phyloP scores from a whole-genome alignment of 2,113 vertebrate species.

The Sterrhoptilus dennistouni region DNA sequence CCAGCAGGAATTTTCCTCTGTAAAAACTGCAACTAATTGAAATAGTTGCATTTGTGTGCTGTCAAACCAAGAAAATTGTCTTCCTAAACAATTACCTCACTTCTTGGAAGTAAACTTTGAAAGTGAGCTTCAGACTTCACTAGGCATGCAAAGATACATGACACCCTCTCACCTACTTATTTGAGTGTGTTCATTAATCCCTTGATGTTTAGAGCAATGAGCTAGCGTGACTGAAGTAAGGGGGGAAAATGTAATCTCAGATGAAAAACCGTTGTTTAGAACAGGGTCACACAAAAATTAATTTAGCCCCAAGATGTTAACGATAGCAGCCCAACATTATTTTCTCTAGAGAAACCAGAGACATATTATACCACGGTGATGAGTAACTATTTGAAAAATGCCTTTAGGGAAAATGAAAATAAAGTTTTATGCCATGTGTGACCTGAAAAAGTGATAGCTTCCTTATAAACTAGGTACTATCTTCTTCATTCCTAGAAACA shows the following conservation, averaged over 20 bases:
- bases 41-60: not conserved
- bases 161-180: not conserved
- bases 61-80: not conserved
- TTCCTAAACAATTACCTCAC: slow-evolving; percentile 30
- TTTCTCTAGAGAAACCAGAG: not conserved
- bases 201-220: not conserved
- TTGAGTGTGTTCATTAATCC: not conserved
- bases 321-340: not conserved
- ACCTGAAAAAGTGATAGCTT: slow-evolving; percentile 15
- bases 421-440: not conserved
- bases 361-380: not conserved
- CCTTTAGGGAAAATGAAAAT: not conserved
- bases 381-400: slow-evolving; percentile 18
- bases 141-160: not conserved
- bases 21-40: not conserved
- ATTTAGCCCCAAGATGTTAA: not conserved
- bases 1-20: not conserved
- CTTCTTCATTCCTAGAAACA: not conserved
- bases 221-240: not conserved
- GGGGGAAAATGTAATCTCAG: not conserved
- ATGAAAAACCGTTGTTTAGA: not conserved
- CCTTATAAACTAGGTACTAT: not conserved
- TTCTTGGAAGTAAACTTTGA: not conserved
- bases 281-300: not conserved
- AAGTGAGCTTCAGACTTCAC: not conserved